A percentile compares a stretch with the other conserved stretches of the same genome.
Evolutionary conservation across 2,797 vertebrate species (phyloP).

Genomic region (Petrocephalus sullivani): DNA sequence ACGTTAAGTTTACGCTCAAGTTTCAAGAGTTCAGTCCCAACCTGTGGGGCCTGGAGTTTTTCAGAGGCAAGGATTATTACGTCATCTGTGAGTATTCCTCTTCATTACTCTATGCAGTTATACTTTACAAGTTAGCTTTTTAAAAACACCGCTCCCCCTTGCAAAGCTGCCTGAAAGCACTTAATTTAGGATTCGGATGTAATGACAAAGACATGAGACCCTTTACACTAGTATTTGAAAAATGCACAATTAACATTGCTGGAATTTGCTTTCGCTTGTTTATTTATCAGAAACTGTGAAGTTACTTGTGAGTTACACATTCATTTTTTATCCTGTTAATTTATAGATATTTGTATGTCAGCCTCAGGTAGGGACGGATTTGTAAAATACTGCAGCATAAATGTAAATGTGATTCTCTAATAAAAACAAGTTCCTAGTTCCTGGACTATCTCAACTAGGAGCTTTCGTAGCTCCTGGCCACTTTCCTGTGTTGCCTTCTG

Average conservation of each 20-base stretch:
- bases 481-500: neutral
- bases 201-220: neutral
- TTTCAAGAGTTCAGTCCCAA: conserved; percentile 99
- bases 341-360: neutral
- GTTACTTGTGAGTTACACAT: neutral
- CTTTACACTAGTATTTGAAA: neutral
- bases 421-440: neutral
- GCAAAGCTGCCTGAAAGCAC: neutral
- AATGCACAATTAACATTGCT: neutral
- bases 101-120: neutral
- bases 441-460: neutral
- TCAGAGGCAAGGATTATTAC: conserved; percentile 91
- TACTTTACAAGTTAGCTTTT: neutral
- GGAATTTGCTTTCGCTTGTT: neutral
- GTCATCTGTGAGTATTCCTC: conserved; percentile 86
- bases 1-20: conserved; percentile 98
- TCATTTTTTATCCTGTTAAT: neutral
- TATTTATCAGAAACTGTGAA: too few species aligned
- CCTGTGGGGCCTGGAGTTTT: conserved; percentile 96
- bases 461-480: neutral
- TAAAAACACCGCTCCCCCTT: neutral
- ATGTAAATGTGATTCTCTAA: neutral
- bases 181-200: neutral
- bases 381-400: neutral
- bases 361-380: neutral